Percentiles rank a stretch among this genome's conserved stretches.
Evolutionary conservation across 2,888 invertebrate genomes (phyloP).

Genomic region (Gisinianus flammeolus): DNA sequence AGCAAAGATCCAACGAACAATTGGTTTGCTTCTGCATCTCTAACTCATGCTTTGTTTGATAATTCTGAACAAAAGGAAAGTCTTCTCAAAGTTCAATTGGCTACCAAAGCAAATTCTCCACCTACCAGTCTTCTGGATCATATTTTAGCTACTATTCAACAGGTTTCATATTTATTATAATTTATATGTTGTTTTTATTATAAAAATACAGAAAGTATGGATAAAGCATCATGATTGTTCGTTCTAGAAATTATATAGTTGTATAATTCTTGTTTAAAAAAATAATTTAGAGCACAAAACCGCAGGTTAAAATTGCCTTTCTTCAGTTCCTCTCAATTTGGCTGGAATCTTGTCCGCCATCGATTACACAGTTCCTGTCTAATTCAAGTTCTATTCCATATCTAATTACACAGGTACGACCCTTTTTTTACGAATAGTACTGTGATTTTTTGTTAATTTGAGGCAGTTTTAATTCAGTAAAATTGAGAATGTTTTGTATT

Average conservation of each 20-base stretch:
- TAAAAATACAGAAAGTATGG: not conserved
- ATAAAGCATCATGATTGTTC: not conserved
- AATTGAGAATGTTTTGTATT: slow-evolving; percentile 3
- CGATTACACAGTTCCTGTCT: slow-evolving; percentile 81
- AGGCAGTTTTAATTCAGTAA: too few relatives aligned
- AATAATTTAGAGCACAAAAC: slow-evolving; percentile 63
- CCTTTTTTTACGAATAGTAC: too few relatives aligned
- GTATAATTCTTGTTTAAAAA: too few relatives aligned
- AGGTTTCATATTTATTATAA: too few relatives aligned
- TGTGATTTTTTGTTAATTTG: too few relatives aligned
- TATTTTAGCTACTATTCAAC: slow-evolving; percentile 82
- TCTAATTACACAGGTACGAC: slow-evolving; percentile 71
- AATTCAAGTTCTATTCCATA: slow-evolving; percentile 83
- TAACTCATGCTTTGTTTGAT: slow-evolving; percentile 88
- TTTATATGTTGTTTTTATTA: not conserved
- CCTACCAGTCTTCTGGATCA: slow-evolving; percentile 91
- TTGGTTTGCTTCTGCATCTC: slow-evolving; percentile 93
- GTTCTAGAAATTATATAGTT: too few relatives aligned
- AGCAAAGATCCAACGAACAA: slow-evolving; percentile 85
- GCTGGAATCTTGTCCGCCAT: slow-evolving; percentile 81
- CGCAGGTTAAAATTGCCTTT: slow-evolving; percentile 85
- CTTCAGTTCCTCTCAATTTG: slow-evolving; percentile 89
- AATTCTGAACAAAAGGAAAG: slow-evolving; percentile 87
- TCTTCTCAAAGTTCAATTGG: slow-evolving; percentile 85
- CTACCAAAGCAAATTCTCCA: slow-evolving; percentile 79